Conservation (phyloP, 2,888 invertebrate genomes). For the Tanypteryx hageni region DNA sequence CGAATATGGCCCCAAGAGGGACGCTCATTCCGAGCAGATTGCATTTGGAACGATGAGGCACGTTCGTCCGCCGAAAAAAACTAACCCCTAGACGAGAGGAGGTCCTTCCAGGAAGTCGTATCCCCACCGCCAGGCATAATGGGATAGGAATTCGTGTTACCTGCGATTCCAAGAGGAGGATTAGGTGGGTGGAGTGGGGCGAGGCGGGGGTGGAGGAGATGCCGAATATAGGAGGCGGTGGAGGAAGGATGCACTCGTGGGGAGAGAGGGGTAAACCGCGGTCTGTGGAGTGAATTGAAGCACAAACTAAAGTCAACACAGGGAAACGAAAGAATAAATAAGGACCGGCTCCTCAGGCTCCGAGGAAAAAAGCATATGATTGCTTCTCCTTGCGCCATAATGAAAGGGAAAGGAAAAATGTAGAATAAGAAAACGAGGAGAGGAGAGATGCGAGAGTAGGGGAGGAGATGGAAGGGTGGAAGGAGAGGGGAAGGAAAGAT, state of each 20-base stretch:
- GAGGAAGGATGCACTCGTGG: background rate
- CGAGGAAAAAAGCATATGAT: background rate
- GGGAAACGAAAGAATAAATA: background rate
- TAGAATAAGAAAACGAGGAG: background rate
- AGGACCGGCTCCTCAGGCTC: background rate
- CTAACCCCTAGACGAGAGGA: background rate
- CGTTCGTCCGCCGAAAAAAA: background rate
- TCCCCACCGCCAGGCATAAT: background rate
- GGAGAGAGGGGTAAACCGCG: background rate
- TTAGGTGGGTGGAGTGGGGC: background rate
- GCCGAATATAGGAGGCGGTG: background rate
- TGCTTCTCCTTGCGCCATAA: conserved; percentile 21
- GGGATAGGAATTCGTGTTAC: background rate
- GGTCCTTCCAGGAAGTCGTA: conserved; percentile 1
- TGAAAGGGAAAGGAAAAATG: background rate
- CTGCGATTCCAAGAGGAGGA: conserved; percentile 1
- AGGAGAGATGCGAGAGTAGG: background rate
- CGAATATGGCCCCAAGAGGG: background rate
- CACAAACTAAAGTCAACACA: conserved; percentile 21
- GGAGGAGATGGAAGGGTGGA: background rate
- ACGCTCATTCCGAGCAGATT: background rate
- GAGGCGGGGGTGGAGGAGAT: background rate
- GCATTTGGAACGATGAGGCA: background rate
- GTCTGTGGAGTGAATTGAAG: background rate
- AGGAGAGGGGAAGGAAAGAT: background rate